Percentiles rank a stretch among this genome's conserved stretches.
Conservation (phyloP, 2,797 vertebrate species). For the Numenius phaeopus region DNA sequence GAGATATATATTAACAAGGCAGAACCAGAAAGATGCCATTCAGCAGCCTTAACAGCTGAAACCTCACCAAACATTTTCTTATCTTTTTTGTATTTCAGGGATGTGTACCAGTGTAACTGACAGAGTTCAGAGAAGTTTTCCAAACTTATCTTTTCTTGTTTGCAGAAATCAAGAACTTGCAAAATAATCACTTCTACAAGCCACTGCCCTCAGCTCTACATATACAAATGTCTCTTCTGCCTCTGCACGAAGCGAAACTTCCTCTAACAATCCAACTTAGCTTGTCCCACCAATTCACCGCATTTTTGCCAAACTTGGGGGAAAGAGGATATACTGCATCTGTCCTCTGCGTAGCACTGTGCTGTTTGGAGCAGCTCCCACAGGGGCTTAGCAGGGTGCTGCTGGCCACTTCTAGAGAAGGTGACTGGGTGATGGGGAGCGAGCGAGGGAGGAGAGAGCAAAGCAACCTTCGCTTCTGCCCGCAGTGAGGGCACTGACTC, state of each 20-base stretch:
- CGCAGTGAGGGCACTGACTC: rapidly evolving
- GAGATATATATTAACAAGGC: not conserved
- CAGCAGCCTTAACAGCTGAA: not conserved
- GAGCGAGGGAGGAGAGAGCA: not conserved
- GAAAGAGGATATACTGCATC: not conserved
- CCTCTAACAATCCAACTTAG: not conserved
- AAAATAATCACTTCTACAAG: not conserved
- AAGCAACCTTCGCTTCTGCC: not conserved
- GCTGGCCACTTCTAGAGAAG: not conserved
- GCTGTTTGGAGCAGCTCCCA: not conserved
- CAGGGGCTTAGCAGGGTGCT: not conserved
- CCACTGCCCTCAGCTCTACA: not conserved
- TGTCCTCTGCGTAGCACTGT: rapidly evolving
- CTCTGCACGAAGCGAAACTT: not conserved
- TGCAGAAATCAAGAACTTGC: not conserved
- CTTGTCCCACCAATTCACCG: not conserved
- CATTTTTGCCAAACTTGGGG: not conserved
- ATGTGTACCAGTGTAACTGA: not conserved
- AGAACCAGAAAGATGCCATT: not conserved
- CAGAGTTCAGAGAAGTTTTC: not conserved
- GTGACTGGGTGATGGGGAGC: rapidly evolving
- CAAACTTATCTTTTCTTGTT: not conserved
- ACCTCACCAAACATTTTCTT: not conserved
- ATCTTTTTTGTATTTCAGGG: not conserved
- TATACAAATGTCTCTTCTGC: not conserved